Evolutionary conservation across 2,797 vertebrate genomes (phyloP), one percentile per base, ranked within the genome.

Genomic region (Sebastes oblongus): DNA sequence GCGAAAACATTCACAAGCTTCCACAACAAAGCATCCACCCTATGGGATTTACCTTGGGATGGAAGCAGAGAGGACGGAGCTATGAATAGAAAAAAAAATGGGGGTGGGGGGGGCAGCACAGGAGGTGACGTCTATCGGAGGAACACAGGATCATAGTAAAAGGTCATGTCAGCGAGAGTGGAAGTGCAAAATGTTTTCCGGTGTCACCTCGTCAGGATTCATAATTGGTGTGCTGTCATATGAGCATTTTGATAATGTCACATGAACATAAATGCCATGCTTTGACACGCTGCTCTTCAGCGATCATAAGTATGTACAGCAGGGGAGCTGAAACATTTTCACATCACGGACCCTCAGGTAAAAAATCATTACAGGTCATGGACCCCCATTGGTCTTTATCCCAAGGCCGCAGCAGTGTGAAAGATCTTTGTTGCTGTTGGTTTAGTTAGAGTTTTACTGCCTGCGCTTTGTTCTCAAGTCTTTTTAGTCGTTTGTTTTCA

Each of bases 211-310:
- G 3, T 89, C 85, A 85, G 67, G 80, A 87, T 85, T 88, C 85
- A 86, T 92, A 93, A 92, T 91, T 83, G 85, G 77, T 84, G 80
- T 65, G 81, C 77, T 90, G 91, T 92, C 90, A 86, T 90, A 86
- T 72, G 82, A 91, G 65, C 86, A 67, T 85, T 92, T 86, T 85
- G 89, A 91, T 91, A 92, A 93, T 93, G 87, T 90, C 91, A 92
- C 88, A 89, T 85, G 86, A 81, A 62, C 77, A 88, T 87, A 87
- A 89, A 91, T 88, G 86, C 56, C 91, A 91, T 12, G 81, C 56
- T 72, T 60, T 89, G 84, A 89, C 88, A 86, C 69, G 66, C 72
- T 71, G 72, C 77, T 75, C 82, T 69, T 14, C 70, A 16, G 67
- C 50, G 14, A 34, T 76, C 65, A 78, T 62, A 62, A 64, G 81